phyloP scores from a whole-genome alignment of 1,140 invertebrate genomes.

The Micrasema minimum region DNA sequence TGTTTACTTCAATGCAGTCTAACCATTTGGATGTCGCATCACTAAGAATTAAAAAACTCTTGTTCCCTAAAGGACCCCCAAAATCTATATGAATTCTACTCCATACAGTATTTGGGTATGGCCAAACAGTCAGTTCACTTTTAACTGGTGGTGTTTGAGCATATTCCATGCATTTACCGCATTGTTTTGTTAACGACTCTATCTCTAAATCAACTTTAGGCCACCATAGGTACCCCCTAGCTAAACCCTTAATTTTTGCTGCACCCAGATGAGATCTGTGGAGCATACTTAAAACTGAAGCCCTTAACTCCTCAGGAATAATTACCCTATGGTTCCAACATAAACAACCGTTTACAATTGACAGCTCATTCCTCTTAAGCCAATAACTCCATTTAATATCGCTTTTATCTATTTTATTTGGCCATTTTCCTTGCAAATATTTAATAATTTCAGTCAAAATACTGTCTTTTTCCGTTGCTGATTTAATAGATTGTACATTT shows the following conservation, averaged over 20 bases:
- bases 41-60: background rate
- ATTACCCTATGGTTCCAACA: background rate
- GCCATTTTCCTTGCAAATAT: background rate
- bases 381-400: background rate
- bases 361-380: background rate
- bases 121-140: background rate
- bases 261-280: background rate
- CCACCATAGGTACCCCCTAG: background rate
- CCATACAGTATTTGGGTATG: slow-evolving; percentile 1
- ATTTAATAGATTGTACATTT: background rate
- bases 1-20: background rate
- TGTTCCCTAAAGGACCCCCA: background rate
- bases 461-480: background rate
- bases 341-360: background rate
- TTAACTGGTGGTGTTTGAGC: background rate
- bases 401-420: background rate
- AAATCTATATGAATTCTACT: background rate
- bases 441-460: background rate
- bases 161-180: background rate
- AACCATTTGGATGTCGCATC: background rate
- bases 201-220: background rate
- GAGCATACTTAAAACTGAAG: background rate
- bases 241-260: background rate
- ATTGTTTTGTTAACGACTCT: background rate
- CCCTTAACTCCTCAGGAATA: background rate